Conservation (phyloP, 2,888 invertebrate genomes). For the Tridacna crocea region DNA sequence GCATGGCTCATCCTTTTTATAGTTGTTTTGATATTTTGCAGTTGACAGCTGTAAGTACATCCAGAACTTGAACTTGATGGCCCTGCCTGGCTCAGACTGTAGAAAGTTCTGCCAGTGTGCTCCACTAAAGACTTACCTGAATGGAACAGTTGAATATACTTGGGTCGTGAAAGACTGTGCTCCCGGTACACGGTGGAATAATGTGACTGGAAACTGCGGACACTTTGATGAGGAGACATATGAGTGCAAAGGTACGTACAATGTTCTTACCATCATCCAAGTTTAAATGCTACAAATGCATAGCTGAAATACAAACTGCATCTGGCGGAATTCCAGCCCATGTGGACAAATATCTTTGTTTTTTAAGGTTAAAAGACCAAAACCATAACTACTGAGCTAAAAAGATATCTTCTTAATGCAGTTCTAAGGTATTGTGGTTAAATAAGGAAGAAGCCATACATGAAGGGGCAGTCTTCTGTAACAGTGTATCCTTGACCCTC, state of each 20-base stretch:
- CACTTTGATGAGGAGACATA: constrained; percentile 17
- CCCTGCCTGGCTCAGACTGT: constrained; percentile 18
- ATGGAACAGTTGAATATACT: constrained; percentile 15
- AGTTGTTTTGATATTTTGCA: neutral
- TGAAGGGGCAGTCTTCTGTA: too few species aligned
- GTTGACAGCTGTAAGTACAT: constrained; percentile 2
- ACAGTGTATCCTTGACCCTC: too few species aligned
- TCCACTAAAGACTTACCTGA: neutral
- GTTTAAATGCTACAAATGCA: too few species aligned
- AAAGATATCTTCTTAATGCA: too few species aligned
- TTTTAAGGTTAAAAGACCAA: too few species aligned
- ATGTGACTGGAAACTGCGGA: constrained; percentile 19
- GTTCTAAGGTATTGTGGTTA: too few species aligned
- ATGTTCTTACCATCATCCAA: neutral
- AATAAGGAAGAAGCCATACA: too few species aligned
- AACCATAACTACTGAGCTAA: too few species aligned
- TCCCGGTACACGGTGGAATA: constrained; percentile 7
- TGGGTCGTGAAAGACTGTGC: constrained; percentile 25
- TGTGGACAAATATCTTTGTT: too few species aligned
- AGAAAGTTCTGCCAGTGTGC: constrained; percentile 20
- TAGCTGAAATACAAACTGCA: too few species aligned
- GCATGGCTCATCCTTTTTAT: neutral
- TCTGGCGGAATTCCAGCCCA: too few species aligned
- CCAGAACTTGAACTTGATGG: constrained; percentile 1
- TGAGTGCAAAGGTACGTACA: constrained; percentile 2